Percentiles rank a stretch among this genome's conserved stretches.
These are phyloP conservation scores for Poeciliopsis presidionis DNA, from an alignment of 2,797 vertebrate species.

Conservation along the genomic window DNA sequence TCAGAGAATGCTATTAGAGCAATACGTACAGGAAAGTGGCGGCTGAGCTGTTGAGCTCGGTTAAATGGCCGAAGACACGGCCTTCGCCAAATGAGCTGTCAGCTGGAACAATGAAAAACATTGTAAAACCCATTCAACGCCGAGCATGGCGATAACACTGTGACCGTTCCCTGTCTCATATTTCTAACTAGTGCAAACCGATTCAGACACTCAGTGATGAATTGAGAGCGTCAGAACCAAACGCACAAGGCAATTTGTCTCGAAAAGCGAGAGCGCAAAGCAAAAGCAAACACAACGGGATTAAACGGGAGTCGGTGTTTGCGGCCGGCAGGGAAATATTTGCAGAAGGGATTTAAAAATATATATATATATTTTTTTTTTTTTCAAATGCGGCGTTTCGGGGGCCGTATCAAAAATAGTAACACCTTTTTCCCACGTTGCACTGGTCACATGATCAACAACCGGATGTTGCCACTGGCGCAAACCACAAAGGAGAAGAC, in stretches of 20 bases:
- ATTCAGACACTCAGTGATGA: neutral
- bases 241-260: neutral
- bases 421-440: too few relatives aligned
- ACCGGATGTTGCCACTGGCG: too few relatives aligned
- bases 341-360: neutral
- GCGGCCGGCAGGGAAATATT: neutral
- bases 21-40: neutral
- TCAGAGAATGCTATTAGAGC: neutral
- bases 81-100: neutral
- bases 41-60: neutral
- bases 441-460: too few relatives aligned
- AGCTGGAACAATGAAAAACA: neutral
- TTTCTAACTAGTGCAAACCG: neutral
- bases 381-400: too few relatives aligned
- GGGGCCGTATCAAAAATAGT: too few relatives aligned
- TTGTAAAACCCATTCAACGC: neutral
- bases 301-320: neutral
- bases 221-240: neutral
- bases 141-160: neutral
- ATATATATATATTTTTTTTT: too few relatives aligned
- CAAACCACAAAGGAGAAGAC: too few relatives aligned
- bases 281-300: neutral
- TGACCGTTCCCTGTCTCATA: neutral
- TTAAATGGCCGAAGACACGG: neutral
- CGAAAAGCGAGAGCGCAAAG: neutral